Base-by-base conservation (phyloP, 2,797 vertebrate species). In the Pangasius mekongensis region DNA sequence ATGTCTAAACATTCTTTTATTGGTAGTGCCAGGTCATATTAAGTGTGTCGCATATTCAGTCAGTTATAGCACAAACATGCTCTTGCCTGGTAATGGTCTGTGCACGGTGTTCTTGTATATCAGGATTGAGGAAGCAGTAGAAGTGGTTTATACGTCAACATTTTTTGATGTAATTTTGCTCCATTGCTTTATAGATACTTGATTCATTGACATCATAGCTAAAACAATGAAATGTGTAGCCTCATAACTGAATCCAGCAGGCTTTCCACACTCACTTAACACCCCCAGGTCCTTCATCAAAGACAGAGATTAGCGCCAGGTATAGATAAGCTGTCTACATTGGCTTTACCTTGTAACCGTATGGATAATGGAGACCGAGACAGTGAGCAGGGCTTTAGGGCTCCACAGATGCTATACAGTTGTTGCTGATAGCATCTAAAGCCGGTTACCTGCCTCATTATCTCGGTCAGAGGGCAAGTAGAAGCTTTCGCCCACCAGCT, bases 401-500 rank as follows among this genome's bases (percentile, higher is more conserved):
- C 92, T 90, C 89, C 88, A 84, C 88, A 33, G 87, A 49, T 11
- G 77, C 92, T 87, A 89, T 90, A 93, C 93, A 93, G 93, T 92
- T 93, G 93, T 93, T 92, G 93, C 36, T 14, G 93, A 94, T 94
- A 91, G 93, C 94, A 95, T 96, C 92, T 90, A 90, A 90, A 92
- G 90, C 91, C 93, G 85, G 93, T 95, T 96, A 95, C 94, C 95
- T 95, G 95, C 94, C 93, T 94, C 94, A 94, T 91, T 95, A 94
- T 91, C 90, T 90, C 69, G 94, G 94, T 95, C 94, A 94, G 58
- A 93, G 94, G 93, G 93, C 93, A 89, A 87, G 89, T 39, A 85
- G 92, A 39, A 91, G 73, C 82, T 90, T 86, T 87, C 49, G 56
- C 89, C 27, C 64, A 47, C 77, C 71, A 81, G 82, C 56, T 22